Evolutionary conservation across 2,113 vertebrate species (phyloP).

Genomic region (Crocuta crocuta): DNA sequence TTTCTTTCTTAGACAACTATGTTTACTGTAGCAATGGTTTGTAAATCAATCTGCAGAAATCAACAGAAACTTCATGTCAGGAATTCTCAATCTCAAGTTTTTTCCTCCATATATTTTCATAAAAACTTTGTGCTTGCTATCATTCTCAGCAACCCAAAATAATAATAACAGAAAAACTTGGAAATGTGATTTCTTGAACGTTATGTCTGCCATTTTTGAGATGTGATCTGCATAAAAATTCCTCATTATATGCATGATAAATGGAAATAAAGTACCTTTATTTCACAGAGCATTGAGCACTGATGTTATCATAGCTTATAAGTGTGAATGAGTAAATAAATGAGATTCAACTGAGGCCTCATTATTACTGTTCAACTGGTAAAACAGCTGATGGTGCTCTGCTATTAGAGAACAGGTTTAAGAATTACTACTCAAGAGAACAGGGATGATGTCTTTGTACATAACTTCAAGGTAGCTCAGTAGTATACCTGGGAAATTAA

Average conservation of each 20-base stretch:
- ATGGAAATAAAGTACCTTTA: background rate
- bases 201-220: background rate
- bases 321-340: background rate
- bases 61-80: background rate
- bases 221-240: background rate
- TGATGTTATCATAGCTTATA: background rate
- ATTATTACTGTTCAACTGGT: background rate
- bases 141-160: background rate
- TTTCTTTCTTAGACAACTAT: background rate
- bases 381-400: background rate
- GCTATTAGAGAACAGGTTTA: background rate
- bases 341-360: too few relatives aligned
- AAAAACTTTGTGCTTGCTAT: background rate
- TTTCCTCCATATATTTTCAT: background rate
- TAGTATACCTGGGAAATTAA: background rate
- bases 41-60: background rate
- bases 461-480: background rate
- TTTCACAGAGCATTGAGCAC: background rate
- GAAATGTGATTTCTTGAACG: background rate
- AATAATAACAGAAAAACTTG: background rate
- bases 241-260: background rate
- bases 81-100: background rate
- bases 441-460: too few relatives aligned
- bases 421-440: background rate
- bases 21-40: background rate